phyloP scores from a whole-genome alignment of 2,888 invertebrate species.

The Troides aeacus region DNA sequence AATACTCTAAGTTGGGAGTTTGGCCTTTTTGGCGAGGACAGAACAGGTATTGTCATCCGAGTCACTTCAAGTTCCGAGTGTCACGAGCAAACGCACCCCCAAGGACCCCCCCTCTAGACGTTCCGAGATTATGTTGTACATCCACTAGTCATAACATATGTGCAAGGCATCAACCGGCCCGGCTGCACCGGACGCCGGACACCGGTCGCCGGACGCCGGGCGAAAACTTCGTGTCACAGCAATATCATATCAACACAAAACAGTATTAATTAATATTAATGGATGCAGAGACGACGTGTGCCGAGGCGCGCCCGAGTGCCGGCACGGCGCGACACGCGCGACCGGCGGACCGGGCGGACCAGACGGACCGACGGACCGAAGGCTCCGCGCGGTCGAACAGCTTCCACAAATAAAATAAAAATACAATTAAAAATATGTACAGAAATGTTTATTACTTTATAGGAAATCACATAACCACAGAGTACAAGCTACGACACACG shows the following conservation, averaged over 20 bases:
- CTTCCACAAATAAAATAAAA: constrained; percentile 58
- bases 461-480: constrained; percentile 70
- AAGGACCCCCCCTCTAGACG: constrained; percentile 35
- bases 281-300: too few species aligned
- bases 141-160: constrained; percentile 49
- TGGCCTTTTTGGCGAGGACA: constrained; percentile 32
- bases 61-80: constrained; percentile 53
- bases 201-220: too few species aligned
- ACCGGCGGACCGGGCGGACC: background rate
- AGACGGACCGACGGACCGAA: constrained; percentile 3
- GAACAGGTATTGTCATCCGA: constrained; percentile 39
- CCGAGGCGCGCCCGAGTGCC: background rate
- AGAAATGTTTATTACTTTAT: constrained; percentile 71
- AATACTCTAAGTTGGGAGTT: constrained; percentile 26
- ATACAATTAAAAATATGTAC: constrained; percentile 77
- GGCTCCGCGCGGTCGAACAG: constrained; percentile 14
- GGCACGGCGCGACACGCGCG: background rate
- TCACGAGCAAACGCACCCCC: constrained; percentile 52
- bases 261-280: constrained; percentile 13
- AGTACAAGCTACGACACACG: constrained; percentile 60
- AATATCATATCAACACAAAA: constrained; percentile 12
- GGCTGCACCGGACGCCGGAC: background rate
- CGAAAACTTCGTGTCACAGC: too few species aligned
- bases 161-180: background rate
- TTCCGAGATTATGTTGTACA: constrained; percentile 25